Base-by-base conservation (phyloP, 2,113 vertebrate genomes). In the Hemiscyllium ocellatum region DNA sequence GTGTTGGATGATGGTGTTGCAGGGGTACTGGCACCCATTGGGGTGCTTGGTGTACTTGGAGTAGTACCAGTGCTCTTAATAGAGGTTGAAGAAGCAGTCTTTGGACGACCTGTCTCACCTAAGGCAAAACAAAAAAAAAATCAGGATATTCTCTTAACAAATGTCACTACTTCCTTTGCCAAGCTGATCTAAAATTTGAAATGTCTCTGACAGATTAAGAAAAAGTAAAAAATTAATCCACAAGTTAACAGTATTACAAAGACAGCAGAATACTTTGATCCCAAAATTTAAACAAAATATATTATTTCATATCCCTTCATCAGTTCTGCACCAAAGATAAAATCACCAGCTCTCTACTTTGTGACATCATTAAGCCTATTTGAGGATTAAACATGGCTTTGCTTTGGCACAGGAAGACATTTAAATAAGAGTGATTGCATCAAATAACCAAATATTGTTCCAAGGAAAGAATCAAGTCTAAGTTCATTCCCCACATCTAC, bases 81-180 rank as follows among this genome's bases (percentile, higher is more conserved):
- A 0, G 96, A 24, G 0, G 42, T 97, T 5, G 97, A 96, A 0
- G 98, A 42, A 10, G 97, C 97, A 5, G 97, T 97, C 97, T 97
- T 99, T 0, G 98, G 96, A 91, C 98, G 98, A 96, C 97, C 96
- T 42, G 93, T 37, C 89, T 93, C 89, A 93, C 89, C 89, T 93
- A 42, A 93, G 61, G 65, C 37, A 12, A 61, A 61, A 61, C 22
- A 86, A 66, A 93, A 93, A 65, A 29, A 66, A 68, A 37, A 66
- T 42, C 29, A 93, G 2, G 61, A 33, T 10, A 66, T 93, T 66
- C 8, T 66, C 89, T 93, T n/a, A 13, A 93, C 33, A 93, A 66
- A 42, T 22, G 6, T 93, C 17, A 37, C 29, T 5, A 17, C 29
- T 90, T 90, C 19, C 61, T 42, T 22, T 20, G n/a, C 20, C 33